These are phyloP conservation scores for Hydrolagus affinis DNA, from an alignment of 2,113 vertebrate genomes.

Conservation along the genomic window DNA sequence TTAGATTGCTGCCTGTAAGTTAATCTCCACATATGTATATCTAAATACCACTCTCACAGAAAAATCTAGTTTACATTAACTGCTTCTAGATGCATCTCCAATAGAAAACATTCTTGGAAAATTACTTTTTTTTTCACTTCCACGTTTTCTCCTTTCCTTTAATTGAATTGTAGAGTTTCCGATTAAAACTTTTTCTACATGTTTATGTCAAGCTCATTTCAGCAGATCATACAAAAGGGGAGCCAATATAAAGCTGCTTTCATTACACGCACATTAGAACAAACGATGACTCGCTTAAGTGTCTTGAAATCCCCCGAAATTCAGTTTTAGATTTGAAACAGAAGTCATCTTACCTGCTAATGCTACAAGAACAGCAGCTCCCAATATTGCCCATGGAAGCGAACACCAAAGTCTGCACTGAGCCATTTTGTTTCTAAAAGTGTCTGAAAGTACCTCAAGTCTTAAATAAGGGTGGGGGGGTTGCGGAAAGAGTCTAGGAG, in stretches of 20 bases:
- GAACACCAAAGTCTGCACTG: conserved; percentile 22
- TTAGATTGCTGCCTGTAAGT: too few species aligned
- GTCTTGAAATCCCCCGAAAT: not conserved
- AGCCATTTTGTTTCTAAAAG: conserved; percentile 18
- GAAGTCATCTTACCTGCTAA: conserved; percentile 13
- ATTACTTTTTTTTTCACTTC: not conserved
- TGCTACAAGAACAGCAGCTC: not conserved
- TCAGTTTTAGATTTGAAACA: not conserved
- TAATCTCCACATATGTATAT: too few species aligned
- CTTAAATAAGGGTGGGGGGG: conserved; percentile 4
- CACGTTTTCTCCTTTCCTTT: too few species aligned
- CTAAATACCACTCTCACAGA: too few species aligned
- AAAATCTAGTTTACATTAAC: too few species aligned
- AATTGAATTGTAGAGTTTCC: not conserved
- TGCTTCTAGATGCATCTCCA: not conserved
- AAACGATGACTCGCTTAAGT: not conserved
- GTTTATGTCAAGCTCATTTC: not conserved
- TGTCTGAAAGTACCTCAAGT: not conserved
- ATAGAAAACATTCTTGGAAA: not conserved
- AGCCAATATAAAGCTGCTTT: not conserved
- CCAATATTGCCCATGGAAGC: conserved; percentile 10
- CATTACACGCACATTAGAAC: not conserved
- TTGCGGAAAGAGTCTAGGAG: not conserved
- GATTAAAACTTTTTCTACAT: not conserved
- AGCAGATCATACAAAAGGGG: not conserved